Percentiles rank a stretch among this genome's conserved stretches.
Conservation (phyloP, 1,140 invertebrate genomes). For the Reticulitermes speratus region DNA sequence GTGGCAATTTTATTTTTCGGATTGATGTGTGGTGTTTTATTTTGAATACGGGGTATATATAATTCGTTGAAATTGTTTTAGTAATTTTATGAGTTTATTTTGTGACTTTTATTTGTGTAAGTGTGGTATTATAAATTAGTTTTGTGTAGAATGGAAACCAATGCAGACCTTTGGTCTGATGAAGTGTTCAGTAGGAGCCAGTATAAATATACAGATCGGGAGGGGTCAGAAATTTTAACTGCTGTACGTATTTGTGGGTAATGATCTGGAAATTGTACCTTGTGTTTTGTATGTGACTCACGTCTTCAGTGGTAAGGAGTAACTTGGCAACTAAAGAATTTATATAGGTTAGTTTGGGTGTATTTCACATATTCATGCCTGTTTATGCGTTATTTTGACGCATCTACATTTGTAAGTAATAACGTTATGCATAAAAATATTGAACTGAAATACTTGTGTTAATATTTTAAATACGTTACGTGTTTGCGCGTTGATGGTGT, state of each 20-base stretch:
- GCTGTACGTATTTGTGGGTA: background rate
- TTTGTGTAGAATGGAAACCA: background rate
- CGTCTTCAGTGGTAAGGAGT: background rate
- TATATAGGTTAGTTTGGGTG: constrained; percentile 8
- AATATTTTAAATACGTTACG: no score
- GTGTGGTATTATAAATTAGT: background rate
- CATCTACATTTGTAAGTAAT: background rate
- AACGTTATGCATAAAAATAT: background rate
- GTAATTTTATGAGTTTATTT: background rate
- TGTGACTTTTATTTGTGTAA: background rate
- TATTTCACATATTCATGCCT: background rate
- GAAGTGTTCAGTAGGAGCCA: background rate
- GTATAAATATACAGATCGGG: background rate
- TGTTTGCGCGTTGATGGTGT: no score
- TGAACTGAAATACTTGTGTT: no score
- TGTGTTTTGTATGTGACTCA: background rate
- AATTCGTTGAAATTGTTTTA: background rate
- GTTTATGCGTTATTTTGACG: background rate
- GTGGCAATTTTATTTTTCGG: constrained; percentile 45
- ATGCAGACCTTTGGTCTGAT: background rate
- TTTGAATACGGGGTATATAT: background rate
- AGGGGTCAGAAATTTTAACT: background rate
- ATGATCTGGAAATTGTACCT: background rate
- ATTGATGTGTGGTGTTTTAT: constrained; percentile 39
- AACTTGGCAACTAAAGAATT: background rate